A percentile compares a stretch with the other conserved stretches of the same genome.
Evolutionary conservation across 2,797 vertebrate genomes (phyloP).

Genomic region (Microhierax caerulescens): DNA sequence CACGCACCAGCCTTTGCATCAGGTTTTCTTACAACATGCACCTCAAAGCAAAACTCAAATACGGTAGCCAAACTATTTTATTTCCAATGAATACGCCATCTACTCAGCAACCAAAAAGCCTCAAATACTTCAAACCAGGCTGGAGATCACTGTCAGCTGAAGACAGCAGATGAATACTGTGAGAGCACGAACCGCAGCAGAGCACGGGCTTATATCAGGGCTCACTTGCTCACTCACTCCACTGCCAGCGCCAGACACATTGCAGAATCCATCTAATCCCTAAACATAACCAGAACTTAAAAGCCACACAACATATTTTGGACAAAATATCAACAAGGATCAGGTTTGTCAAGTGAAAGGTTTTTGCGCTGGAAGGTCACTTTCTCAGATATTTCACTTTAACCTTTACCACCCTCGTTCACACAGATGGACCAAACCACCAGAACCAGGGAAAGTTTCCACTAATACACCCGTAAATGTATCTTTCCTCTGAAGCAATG

Average conservation of each 20-base stretch:
- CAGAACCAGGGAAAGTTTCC: background rate
- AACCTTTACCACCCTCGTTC: background rate
- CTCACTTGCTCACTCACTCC: background rate
- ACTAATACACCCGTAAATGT: background rate
- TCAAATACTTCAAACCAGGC: background rate
- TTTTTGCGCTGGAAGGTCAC: background rate
- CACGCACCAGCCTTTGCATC: background rate
- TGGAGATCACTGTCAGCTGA: background rate
- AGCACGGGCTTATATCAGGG: background rate
- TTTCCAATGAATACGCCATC: background rate
- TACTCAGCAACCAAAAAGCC: background rate
- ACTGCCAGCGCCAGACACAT: background rate
- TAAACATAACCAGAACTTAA: background rate
- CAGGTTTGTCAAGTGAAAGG: background rate
- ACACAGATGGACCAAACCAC: background rate
- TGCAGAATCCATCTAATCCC: background rate
- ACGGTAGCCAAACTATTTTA: background rate
- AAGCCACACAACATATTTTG: background rate
- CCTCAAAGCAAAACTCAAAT: background rate
- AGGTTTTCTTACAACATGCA: background rate
- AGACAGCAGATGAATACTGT: background rate
- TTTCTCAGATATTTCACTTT: background rate
- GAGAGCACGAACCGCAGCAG: background rate
- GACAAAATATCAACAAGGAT: background rate
- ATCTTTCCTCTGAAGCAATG: constrained; percentile 27